Percentiles rank a stretch among this genome's conserved stretches.
Evolutionary conservation across 1,140 invertebrate genomes (phyloP).

Genomic region (Leptopilina boulardi): DNA sequence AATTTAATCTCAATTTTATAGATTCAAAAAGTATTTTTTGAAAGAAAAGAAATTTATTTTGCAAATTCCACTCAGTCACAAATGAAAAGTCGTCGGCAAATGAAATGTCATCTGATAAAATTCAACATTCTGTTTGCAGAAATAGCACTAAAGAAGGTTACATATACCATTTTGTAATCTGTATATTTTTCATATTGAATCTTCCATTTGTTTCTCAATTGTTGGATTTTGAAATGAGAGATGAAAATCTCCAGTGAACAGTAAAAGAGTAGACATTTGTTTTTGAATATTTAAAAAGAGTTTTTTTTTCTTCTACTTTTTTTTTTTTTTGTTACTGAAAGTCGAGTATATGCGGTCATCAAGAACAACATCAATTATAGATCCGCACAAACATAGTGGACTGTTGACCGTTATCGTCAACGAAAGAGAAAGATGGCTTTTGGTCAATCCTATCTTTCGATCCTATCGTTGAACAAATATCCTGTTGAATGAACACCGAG

Average conservation of each 20-base stretch:
- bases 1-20: too few relatives aligned
- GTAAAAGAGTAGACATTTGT: slow-evolving; percentile 5
- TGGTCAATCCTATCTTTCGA: slow-evolving; percentile 54
- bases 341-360: slow-evolving; percentile 37
- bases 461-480: slow-evolving; percentile 55
- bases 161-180: slow-evolving; percentile 4
- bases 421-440: slow-evolving; percentile 8
- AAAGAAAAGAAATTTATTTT: too few relatives aligned
- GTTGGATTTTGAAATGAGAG: slow-evolving; percentile 8
- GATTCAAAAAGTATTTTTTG: too few relatives aligned
- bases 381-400: slow-evolving; percentile 51
- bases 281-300: slow-evolving; percentile 45
- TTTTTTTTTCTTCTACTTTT: too few relatives aligned
- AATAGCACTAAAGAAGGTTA: too few relatives aligned
- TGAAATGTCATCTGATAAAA: too few relatives aligned
- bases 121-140: too few relatives aligned
- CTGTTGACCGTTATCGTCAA: slow-evolving; percentile 41
- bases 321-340: slow-evolving; percentile 32
- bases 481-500: slow-evolving; percentile 52
- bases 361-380: slow-evolving; percentile 46
- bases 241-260: not conserved
- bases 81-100: too few relatives aligned
- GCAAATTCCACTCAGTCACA: too few relatives aligned
- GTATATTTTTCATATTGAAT: not conserved
- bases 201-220: not conserved